phyloP scores from a whole-genome alignment of 2,113 vertebrate species.

The Sclerurus mexicanus region DNA sequence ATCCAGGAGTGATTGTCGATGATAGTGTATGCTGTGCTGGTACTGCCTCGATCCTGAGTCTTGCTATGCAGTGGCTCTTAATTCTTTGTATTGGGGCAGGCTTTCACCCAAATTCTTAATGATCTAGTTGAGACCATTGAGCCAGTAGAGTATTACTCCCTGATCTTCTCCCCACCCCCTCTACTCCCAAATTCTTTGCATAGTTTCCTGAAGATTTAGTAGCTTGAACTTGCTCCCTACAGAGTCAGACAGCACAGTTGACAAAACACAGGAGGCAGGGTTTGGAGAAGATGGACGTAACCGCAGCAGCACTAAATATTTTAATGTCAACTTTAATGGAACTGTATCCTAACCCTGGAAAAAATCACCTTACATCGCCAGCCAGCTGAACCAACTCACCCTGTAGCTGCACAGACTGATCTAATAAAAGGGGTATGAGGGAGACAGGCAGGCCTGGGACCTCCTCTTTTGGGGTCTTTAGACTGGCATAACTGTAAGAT shows the following conservation, averaged over 20 bases:
- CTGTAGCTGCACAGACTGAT: not conserved
- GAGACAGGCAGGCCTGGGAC: not conserved
- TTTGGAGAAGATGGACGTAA: not conserved
- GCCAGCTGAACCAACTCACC: slow-evolving; percentile 3
- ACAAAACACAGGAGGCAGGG: not conserved
- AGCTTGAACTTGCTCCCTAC: not conserved
- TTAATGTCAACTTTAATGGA: slow-evolving; percentile 9
- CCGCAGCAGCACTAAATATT: slow-evolving; percentile 3
- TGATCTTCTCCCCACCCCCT: not conserved
- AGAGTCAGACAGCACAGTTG: not conserved
- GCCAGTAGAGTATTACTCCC: not conserved
- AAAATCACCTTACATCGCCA: not conserved
- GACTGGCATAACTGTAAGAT: not conserved
- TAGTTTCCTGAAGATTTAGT: slow-evolving; percentile 10
- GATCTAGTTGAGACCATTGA: not conserved
- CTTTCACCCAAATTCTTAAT: not conserved
- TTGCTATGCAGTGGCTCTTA: not conserved
- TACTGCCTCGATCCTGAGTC: not conserved
- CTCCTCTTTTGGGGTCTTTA: not conserved
- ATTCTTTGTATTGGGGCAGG: not conserved
- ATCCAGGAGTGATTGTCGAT: not conserved
- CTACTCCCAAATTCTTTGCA: not conserved
- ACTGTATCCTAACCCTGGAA: not conserved
- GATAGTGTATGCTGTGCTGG: rapidly evolving
- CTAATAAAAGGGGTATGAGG: not conserved